These are phyloP conservation scores for Zoanthus solanderi DNA, from an alignment of 92 coral and sea anemone genomes.

Conservation along the genomic window DNA sequence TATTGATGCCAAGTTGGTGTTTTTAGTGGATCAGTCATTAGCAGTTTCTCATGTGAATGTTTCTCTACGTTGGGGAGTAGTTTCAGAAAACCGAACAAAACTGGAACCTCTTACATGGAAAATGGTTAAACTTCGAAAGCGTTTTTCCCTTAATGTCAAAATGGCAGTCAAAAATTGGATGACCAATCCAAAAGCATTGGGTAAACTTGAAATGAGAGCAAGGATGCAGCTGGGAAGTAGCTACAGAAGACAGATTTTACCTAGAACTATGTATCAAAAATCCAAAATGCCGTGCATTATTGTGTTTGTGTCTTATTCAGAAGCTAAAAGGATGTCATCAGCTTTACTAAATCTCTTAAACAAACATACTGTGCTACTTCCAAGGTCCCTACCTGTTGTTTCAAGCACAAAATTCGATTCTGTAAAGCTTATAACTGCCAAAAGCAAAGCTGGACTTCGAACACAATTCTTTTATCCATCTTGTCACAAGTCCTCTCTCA, in stretches of 20 bases:
- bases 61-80: neutral
- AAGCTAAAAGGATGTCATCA: neutral
- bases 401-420: neutral
- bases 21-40: neutral
- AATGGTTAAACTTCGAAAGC: neutral
- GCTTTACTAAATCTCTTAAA: neutral
- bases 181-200: neutral
- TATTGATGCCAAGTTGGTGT: conserved; percentile 1
- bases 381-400: neutral
- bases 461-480: neutral
- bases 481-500: neutral
- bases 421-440: neutral
- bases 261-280: neutral
- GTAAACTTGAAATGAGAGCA: neutral
- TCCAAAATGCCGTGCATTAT: conserved; percentile 6
- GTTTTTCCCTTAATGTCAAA: neutral
- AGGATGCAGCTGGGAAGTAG: neutral
- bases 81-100: neutral
- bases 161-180: neutral
- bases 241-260: neutral
- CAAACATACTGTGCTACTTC: neutral
- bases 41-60: neutral
- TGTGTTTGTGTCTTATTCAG: neutral
- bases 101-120: conserved; percentile 19
- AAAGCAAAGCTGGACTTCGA: conserved; percentile 2